Conservation (phyloP, 1,140 invertebrate genomes). For the Aethina tumida region DNA sequence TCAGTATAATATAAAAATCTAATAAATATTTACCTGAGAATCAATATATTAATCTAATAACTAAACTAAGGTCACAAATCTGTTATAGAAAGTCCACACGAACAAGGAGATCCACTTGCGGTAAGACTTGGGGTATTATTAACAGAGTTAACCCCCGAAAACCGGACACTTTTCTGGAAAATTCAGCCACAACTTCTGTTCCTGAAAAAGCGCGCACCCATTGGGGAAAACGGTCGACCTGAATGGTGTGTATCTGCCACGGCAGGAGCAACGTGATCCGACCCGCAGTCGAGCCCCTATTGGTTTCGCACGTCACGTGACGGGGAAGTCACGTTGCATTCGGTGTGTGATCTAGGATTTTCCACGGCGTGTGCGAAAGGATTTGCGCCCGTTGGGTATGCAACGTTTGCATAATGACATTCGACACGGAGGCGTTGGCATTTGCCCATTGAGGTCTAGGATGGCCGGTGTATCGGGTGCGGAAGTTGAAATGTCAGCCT, state of each 20-base stretch:
- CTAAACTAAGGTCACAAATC: not conserved
- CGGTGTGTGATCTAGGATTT: constrained; percentile 33
- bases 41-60: no score
- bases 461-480: no score
- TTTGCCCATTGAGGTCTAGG: no score
- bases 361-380: no score
- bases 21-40: no score
- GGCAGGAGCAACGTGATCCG: constrained; percentile 26
- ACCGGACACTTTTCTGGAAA: not conserved
- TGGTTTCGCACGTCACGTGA: constrained; percentile 19
- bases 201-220: not conserved
- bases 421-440: no score
- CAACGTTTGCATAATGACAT: no score
- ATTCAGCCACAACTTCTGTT: not conserved
- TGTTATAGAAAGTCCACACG: not conserved
- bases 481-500: no score
- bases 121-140: not conserved
- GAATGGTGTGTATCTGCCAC: constrained; percentile 8
- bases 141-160: not conserved
- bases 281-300: constrained; percentile 15
- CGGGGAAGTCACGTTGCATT: constrained; percentile 37
- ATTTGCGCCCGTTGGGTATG: no score
- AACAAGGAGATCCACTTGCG: not conserved
- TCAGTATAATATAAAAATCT: no score
- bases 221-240: not conserved